Base-by-base conservation (phyloP, 2,797 vertebrate genomes). In the Hozukius guyotensis region DNA sequence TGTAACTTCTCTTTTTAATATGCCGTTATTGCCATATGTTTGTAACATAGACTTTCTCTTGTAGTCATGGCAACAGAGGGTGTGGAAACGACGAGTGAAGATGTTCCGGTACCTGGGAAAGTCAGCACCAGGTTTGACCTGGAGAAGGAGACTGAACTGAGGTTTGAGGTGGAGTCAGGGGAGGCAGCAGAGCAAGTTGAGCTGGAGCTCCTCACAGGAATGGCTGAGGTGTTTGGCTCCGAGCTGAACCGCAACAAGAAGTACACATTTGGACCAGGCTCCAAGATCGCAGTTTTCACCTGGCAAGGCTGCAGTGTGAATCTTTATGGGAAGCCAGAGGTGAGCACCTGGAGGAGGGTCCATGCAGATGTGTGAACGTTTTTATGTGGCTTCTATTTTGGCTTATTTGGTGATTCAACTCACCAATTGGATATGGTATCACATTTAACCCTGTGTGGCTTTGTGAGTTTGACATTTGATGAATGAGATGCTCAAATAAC, bases 231-330 rank as follows among this genome's bases (percentile, higher is more conserved):
- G 64, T 99, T 99, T 38, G 98, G 98, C 36, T 99, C 98, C 0
- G 98, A 99, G 86, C 95, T 99, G 55, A 99, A 98, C 80, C 96
- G 97, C 63, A 99, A 99, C 92, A 99, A 99, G 93, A 98, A 97
- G 83, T 99, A 99, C 92, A 96, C 94, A 0, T 99, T 99, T 64
- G 98, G 98, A 5, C 95, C 97, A 0, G 98, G 98, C 1, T 97
- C 98, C 59, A 99, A 99, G 89, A 98, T 98, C 20, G 98, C 98
- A 0, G 98, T 99, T 57, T 99, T 99, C 90, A 99, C 98, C 18
- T 99, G 98, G 98, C 98, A 99, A 38, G 97, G 98, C 79, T 99
- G 98, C 89, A 96, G 96, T 16, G 93, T 99, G 22, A 97, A 97
- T 74, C 96, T 99, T 36, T 97, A 95, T 3, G 98, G 98, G 61